These are phyloP conservation scores for Brachionus paranguensis DNA, from an alignment of 1,140 invertebrate genomes.

Conservation along the genomic window DNA sequence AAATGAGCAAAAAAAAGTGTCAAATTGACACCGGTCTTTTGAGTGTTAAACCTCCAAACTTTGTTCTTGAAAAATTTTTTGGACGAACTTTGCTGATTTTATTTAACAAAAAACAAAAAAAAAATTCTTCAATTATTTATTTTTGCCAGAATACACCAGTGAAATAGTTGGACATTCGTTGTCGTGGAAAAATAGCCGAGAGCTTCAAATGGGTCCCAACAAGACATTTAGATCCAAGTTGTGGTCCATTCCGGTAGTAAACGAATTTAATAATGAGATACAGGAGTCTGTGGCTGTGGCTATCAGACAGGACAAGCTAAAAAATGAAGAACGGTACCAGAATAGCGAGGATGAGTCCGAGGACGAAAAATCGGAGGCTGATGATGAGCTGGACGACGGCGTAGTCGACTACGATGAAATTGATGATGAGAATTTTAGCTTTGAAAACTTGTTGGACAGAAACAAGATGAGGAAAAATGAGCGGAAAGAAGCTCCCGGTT, in stretches of 20 bases:
- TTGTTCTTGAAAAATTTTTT: too few relatives aligned
- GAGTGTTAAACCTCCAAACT: too few relatives aligned
- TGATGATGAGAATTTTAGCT: slow-evolving; percentile 1
- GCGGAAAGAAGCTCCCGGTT: background rate
- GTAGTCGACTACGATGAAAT: background rate
- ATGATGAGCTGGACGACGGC: background rate
- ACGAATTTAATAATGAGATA: background rate
- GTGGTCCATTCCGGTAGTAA: background rate
- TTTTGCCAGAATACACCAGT: slow-evolving; percentile 6
- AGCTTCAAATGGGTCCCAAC: slow-evolving; percentile 33
- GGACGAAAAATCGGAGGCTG: background rate
- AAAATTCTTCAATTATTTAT: background rate
- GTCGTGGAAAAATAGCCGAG: slow-evolving; percentile 27
- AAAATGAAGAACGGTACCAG: background rate
- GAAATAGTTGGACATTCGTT: slow-evolving; percentile 31
- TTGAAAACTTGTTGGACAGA: background rate
- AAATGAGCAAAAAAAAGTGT: too few relatives aligned
- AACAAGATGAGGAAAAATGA: background rate
- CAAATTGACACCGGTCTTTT: too few relatives aligned
- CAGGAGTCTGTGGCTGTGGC: background rate
- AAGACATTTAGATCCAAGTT: slow-evolving; percentile 36
- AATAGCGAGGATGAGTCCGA: background rate
- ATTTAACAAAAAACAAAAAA: too few relatives aligned
- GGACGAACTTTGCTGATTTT: too few relatives aligned
- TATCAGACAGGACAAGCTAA: background rate